Evolutionary conservation across 2,888 invertebrate genomes (phyloP).

Genomic region (Neria commutata): DNA sequence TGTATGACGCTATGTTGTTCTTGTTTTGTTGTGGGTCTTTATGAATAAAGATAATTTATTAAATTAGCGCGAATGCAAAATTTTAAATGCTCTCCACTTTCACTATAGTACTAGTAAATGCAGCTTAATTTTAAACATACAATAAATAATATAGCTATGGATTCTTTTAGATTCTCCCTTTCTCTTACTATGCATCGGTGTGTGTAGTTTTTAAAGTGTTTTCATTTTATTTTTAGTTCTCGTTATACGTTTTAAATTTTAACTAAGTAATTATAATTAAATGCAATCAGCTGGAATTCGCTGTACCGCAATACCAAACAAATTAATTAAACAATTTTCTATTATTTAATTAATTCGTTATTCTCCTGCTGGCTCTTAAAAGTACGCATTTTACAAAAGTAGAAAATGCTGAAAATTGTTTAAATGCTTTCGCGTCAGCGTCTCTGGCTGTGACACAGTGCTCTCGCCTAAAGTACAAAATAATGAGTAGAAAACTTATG

Average conservation of each 20-base stretch:
- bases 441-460: too few species aligned
- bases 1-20: too few species aligned
- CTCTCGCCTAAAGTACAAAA: too few species aligned
- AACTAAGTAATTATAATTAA: slow-evolving; percentile 15
- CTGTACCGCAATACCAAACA: slow-evolving; percentile 51
- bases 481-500: too few species aligned
- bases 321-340: slow-evolving; percentile 55
- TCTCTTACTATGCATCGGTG: slow-evolving; percentile 18
- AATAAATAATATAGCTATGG: slow-evolving; percentile 52
- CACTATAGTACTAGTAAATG: slow-evolving; percentile 62
- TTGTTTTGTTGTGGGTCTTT: slow-evolving; percentile 16
- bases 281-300: slow-evolving; percentile 29
- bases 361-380: not conserved
- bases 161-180: slow-evolving; percentile 35
- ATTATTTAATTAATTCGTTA: slow-evolving; percentile 58
- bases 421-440: not conserved
- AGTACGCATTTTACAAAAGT: not conserved
- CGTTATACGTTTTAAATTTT: slow-evolving; percentile 26
- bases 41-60: slow-evolving; percentile 18
- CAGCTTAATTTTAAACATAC: slow-evolving; percentile 54
- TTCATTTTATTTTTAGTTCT: too few species aligned
- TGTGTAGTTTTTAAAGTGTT: slow-evolving; percentile 11
- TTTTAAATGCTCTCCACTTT: slow-evolving; percentile 30
- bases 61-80: slow-evolving; percentile 15
- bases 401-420: slow-evolving; percentile 5